Conservation (phyloP, 2,797 vertebrate species). For the Taenioides sp. region DNA sequence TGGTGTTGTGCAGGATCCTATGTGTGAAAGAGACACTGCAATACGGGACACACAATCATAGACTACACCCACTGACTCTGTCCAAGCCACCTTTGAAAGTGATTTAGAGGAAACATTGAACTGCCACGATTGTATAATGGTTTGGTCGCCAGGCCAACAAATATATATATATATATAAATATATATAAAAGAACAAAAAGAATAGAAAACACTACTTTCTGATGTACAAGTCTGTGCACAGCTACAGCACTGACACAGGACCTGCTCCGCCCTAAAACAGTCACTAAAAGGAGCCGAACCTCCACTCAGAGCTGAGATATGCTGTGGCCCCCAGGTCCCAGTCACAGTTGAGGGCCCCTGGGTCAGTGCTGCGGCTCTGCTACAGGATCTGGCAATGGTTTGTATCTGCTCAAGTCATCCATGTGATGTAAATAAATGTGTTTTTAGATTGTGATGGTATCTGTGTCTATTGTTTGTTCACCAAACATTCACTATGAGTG, state of each 20-base stretch:
- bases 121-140: constrained; percentile 34
- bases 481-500: too few species aligned
- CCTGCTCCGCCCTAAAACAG: constrained; percentile 18
- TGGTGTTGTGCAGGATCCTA: not conserved
- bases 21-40: constrained; percentile 52
- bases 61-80: constrained; percentile 58
- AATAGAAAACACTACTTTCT: constrained; percentile 58
- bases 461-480: not conserved
- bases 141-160: constrained; percentile 45
- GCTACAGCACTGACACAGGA: constrained; percentile 58
- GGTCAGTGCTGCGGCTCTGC: constrained; percentile 56
- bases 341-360: constrained; percentile 22
- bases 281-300: not conserved
- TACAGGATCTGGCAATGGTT: constrained; percentile 51
- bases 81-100: constrained; percentile 34
- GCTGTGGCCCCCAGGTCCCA: constrained; percentile 20
- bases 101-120: constrained; percentile 69
- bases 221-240: constrained; percentile 50
- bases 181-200: constrained; percentile 21
- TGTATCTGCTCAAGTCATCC: constrained; percentile 77
- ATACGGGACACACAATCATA: constrained; percentile 50
- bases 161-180: constrained; percentile 36
- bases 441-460: constrained; percentile 75
- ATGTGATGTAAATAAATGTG: constrained; percentile 79
- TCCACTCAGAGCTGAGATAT: not conserved